A percentile compares a stretch with the other conserved stretches of the same genome.
These are phyloP conservation scores for Caenorhabditis virilis DNA, from an alignment of 2,888 invertebrate species.

Conservation along the genomic window DNA sequence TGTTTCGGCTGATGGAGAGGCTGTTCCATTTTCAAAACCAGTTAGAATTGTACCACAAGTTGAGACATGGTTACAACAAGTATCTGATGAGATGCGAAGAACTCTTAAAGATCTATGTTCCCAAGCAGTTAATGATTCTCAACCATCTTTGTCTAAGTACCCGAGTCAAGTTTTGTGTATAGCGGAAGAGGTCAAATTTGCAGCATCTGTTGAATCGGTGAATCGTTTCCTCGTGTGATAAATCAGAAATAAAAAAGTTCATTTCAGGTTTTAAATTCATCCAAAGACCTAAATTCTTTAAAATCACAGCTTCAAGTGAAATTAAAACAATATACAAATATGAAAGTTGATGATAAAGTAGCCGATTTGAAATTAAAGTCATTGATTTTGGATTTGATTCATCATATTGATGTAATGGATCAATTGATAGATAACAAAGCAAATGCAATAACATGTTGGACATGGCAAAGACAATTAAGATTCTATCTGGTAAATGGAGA, in stretches of 20 bases:
- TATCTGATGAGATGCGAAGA: conserved; percentile 82
- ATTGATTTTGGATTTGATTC: conserved; percentile 88
- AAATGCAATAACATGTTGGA: conserved; percentile 76
- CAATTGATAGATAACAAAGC: conserved; percentile 77
- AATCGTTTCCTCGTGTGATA: no score
- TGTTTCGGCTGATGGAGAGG: conserved; percentile 77
- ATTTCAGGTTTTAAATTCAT: conserved; percentile 2
- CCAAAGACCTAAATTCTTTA: conserved; percentile 62
- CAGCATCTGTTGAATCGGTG: conserved; percentile 80
- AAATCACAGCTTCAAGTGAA: conserved; percentile 69
- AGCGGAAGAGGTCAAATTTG: conserved; percentile 84
- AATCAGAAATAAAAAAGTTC: neutral
- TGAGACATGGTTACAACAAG: conserved; percentile 79
- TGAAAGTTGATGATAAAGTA: conserved; percentile 72
- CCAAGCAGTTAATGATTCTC: conserved; percentile 72
- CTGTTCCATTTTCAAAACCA: conserved; percentile 74
- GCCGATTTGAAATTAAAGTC: conserved; percentile 86
- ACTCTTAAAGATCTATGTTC: conserved; percentile 79
- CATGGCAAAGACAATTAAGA: conserved; percentile 91
- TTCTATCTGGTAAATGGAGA: conserved; percentile 59
- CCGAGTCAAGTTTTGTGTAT: conserved; percentile 84
- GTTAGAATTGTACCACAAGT: conserved; percentile 80
- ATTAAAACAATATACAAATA: conserved; percentile 72
- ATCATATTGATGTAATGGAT: conserved; percentile 84
- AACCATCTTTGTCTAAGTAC: conserved; percentile 75